Evolutionary conservation across 2,888 invertebrate genomes (phyloP).

Genomic region (Ophonus ardosiacus): DNA sequence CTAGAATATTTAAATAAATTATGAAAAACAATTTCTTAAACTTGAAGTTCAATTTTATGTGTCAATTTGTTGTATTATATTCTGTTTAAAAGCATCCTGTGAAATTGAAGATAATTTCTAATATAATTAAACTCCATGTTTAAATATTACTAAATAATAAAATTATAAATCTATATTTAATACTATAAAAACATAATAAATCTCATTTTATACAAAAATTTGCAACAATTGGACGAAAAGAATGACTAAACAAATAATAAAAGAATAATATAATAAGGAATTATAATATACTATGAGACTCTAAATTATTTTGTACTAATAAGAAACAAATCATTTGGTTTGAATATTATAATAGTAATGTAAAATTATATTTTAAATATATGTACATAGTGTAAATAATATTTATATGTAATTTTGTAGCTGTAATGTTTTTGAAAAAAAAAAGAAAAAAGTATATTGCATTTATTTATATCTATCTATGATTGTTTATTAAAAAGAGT

Average conservation of each 20-base stretch:
- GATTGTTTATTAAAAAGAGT: conserved; percentile 33
- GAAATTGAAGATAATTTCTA: conserved; percentile 35
- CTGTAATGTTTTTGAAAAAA: conserved; percentile 16
- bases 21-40: conserved; percentile 56
- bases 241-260: conserved; percentile 19
- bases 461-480: conserved; percentile 19
- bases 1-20: conserved; percentile 57
- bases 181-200: not conserved
- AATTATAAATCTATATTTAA: conserved; percentile 10
- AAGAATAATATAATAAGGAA: not conserved
- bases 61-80: conserved; percentile 49
- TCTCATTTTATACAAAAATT: conserved; percentile 2
- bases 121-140: conserved; percentile 22
- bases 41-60: conserved; percentile 63
- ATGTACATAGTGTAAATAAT: not conserved
- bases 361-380: not conserved
- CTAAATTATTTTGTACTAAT: conserved; percentile 54
- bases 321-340: conserved; percentile 10
- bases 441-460: conserved; percentile 12
- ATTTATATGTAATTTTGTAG: not conserved
- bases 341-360: not conserved
- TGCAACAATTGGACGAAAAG: conserved; percentile 8
- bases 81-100: conserved; percentile 62
- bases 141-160: conserved; percentile 19
- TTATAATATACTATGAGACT: conserved; percentile 5